Evolutionary conservation across 2,888 invertebrate genomes (phyloP).

Genomic region (Chymomyza amoena): DNA sequence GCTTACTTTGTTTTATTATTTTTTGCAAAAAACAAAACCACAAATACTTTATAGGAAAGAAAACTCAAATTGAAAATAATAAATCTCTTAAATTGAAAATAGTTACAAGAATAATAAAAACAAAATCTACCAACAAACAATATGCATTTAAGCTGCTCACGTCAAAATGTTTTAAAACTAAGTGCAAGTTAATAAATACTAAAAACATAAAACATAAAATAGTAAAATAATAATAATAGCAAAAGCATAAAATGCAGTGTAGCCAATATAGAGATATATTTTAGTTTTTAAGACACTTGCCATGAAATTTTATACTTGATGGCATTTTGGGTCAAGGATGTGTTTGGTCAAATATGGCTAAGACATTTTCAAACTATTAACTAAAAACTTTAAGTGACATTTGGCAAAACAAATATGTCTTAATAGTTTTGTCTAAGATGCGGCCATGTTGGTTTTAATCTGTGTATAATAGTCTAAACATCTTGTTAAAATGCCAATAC

Average conservation of each 20-base stretch:
- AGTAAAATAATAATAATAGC: neutral
- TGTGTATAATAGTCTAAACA: neutral
- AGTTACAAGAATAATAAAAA: neutral
- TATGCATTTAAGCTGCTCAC: conserved; percentile 1
- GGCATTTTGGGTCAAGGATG: neutral
- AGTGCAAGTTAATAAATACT: neutral
- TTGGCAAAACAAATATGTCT: neutral
- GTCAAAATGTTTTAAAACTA: neutral
- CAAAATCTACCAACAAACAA: neutral
- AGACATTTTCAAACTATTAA: neutral
- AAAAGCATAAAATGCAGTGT: neutral
- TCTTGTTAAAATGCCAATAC: neutral
- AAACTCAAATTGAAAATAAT: neutral
- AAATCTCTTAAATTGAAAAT: conserved; percentile 2
- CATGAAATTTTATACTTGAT: neutral
- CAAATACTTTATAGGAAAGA: neutral
- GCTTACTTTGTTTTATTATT: neutral
- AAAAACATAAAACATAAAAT: neutral
- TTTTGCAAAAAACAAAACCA: neutral
- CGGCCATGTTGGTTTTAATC: neutral
- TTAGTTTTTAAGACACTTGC: neutral
- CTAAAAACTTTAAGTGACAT: neutral
- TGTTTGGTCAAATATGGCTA: neutral
- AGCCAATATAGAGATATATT: neutral
- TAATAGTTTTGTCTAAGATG: conserved; percentile 1